Evolutionary conservation across 1,140 invertebrate species (phyloP).

Genomic region (Papilio xuthus): DNA sequence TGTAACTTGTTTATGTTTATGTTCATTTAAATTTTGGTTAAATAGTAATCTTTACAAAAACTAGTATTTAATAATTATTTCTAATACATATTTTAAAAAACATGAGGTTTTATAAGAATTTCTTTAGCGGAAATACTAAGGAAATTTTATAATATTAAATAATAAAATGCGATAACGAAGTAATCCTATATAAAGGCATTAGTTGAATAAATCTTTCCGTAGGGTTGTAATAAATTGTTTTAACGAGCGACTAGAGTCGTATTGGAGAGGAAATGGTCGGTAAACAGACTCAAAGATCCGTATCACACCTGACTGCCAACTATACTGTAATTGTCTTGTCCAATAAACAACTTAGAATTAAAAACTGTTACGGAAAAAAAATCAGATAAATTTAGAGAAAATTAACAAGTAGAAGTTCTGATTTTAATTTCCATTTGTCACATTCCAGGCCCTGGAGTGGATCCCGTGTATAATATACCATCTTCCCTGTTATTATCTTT

Average conservation of each 20-base stretch:
- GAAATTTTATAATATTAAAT: neutral
- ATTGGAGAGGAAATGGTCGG: constrained; percentile 17
- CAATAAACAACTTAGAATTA: neutral
- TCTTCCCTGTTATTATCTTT: too few species aligned
- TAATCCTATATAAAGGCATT: constrained; percentile 21
- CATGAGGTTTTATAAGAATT: neutral
- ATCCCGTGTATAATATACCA: too few species aligned
- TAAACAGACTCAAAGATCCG: constrained; percentile 9
- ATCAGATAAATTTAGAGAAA: too few species aligned
- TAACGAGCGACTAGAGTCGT: constrained; percentile 12
- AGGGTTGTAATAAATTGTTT: constrained; percentile 25
- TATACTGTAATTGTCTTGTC: neutral
- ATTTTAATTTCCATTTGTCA: too few species aligned
- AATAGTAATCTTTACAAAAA: neutral
- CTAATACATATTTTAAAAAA: neutral
- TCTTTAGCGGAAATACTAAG: neutral
- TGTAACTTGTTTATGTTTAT: neutral
- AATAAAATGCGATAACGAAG: constrained; percentile 7
- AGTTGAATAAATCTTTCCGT: constrained; percentile 16
- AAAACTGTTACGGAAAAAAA: neutral
- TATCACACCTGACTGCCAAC: constrained; percentile 2
- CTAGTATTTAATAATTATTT: neutral
- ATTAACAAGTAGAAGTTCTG: too few species aligned
- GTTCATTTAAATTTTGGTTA: neutral
- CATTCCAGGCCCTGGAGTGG: too few species aligned